phyloP scores from a whole-genome alignment of 2,113 vertebrate genomes.

The Nesospiza acunhae region DNA sequence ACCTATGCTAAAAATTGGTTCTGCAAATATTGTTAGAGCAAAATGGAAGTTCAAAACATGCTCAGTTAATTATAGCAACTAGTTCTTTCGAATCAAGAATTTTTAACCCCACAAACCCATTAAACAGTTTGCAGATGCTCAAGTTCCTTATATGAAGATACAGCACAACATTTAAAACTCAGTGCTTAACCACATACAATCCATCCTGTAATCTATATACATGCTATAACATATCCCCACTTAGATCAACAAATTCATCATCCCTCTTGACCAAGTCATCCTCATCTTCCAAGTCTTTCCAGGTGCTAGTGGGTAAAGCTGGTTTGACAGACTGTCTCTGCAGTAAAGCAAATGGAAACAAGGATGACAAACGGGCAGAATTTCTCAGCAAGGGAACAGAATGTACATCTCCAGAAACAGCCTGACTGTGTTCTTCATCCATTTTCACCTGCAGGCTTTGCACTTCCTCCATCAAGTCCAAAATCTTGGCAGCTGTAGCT shows the following conservation, averaged over 20 bases:
- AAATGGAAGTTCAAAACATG: slow-evolving; percentile 12
- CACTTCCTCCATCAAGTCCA: slow-evolving; percentile 82
- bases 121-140: neutral
- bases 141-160: neutral
- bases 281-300: slow-evolving; percentile 80
- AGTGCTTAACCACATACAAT: neutral
- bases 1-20: neutral
- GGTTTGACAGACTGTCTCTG: slow-evolving; percentile 81
- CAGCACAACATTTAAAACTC: neutral
- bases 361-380: slow-evolving; percentile 79
- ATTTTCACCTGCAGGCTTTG: slow-evolving; percentile 77
- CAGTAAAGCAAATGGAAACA: slow-evolving; percentile 83
- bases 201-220: neutral
- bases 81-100: neutral
- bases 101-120: neutral
- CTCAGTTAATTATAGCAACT: neutral
- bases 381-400: slow-evolving; percentile 45
- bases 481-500: slow-evolving; percentile 75
- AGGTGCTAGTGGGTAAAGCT: slow-evolving; percentile 80
- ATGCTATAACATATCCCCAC: slow-evolving; percentile 21
- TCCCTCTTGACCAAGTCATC: slow-evolving; percentile 83
- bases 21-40: neutral
- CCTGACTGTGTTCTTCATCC: slow-evolving; percentile 42
- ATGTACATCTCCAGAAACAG: neutral
- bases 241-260: slow-evolving; percentile 80